Evolutionary conservation across 2,113 vertebrate genomes (phyloP).

Genomic region (Indicator maculatus): DNA sequence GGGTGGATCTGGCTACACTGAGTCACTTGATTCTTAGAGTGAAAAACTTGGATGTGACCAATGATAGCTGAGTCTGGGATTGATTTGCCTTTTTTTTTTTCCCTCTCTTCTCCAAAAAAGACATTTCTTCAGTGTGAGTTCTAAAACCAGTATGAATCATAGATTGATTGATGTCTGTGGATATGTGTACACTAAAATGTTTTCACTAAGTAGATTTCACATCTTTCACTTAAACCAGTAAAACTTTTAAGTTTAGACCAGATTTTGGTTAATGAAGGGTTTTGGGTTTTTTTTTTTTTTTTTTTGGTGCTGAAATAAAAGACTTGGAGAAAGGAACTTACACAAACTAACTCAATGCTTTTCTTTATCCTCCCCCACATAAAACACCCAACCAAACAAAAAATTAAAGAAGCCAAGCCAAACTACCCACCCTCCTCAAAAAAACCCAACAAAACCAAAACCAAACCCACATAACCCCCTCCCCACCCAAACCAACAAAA

Average conservation of each 20-base stretch:
- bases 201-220: not conserved
- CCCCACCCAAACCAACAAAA: not conserved
- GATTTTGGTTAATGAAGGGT: not conserved
- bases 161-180: not conserved
- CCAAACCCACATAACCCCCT: no score
- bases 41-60: not conserved
- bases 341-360: not conserved
- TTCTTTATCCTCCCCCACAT: not conserved
- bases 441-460: not conserved
- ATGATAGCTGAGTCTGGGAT: not conserved
- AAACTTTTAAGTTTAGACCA: not conserved
- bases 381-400: no score
- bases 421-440: not conserved
- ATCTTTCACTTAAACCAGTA: slow-evolving; percentile 1
- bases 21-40: not conserved
- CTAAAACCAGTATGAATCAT: not conserved
- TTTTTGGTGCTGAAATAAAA: not conserved
- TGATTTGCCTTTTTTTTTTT: not conserved
- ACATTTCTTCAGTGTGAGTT: not conserved
- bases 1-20: not conserved
- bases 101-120: accelerated
- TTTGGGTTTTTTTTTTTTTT: no score
- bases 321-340: not conserved
- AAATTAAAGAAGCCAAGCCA: no score
- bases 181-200: not conserved